Conservation (phyloP, 2,797 vertebrate species). For the Liparis tanakae region DNA sequence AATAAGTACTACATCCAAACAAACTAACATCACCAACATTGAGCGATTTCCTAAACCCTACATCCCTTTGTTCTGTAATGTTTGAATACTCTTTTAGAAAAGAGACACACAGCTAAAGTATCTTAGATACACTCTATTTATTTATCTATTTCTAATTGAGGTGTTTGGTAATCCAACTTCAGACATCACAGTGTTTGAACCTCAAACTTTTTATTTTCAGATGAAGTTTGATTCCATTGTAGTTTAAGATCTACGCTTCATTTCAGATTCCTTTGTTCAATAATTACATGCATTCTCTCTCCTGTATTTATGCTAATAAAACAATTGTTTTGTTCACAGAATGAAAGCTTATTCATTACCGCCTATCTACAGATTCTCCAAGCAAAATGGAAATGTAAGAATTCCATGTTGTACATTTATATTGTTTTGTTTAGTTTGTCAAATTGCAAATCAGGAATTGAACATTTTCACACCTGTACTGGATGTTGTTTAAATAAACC, state of each 20-base stretch:
- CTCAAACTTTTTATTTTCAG: neutral
- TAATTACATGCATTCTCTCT: neutral
- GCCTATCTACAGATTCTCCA: slow-evolving; percentile 88
- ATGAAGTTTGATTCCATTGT: neutral
- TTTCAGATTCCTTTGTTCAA: neutral
- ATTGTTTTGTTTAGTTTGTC: neutral
- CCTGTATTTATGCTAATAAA: neutral
- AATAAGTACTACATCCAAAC: too few species aligned
- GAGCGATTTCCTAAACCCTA: slow-evolving; percentile 1
- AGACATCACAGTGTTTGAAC: neutral
- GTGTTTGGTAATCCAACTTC: neutral
- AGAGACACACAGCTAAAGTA: neutral
- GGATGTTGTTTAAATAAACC: neutral
- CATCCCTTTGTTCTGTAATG: neutral
- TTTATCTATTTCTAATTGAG: neutral
- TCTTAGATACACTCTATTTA: neutral
- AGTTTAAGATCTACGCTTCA: neutral
- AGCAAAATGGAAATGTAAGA: slow-evolving; percentile 94
- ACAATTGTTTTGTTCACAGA: slow-evolving; percentile 73
- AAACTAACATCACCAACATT: too few species aligned
- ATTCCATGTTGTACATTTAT: neutral
- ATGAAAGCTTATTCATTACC: slow-evolving; percentile 91
- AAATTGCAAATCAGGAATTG: neutral
- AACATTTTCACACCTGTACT: neutral
- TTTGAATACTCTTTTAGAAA: neutral